Percentiles rank a stretch among this genome's conserved stretches.
Evolutionary conservation across 2,797 vertebrate species (phyloP).

Genomic region (Premnoplex brunnescens): DNA sequence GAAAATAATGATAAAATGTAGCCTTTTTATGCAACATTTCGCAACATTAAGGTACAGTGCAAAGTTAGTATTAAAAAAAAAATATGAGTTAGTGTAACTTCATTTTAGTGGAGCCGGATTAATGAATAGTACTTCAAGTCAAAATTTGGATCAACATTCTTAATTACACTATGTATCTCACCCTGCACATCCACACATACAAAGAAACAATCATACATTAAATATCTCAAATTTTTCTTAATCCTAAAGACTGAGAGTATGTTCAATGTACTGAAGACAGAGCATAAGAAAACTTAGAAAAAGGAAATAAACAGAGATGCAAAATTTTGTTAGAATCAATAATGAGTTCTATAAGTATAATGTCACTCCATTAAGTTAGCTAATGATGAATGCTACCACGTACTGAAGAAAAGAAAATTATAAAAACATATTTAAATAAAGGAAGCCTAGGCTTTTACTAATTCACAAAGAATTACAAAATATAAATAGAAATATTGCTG

Average conservation of each 20-base stretch:
- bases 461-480: not conserved
- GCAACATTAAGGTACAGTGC: not conserved
- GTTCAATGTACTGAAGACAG: not conserved
- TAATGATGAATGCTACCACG: not conserved
- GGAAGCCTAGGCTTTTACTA: not conserved
- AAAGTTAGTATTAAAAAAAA: not conserved
- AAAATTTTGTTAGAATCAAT: not conserved
- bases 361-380: not conserved
- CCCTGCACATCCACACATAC: rapidly evolving
- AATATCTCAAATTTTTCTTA: not conserved
- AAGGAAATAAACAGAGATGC: not conserved
- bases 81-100: not conserved
- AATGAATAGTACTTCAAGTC: not conserved
- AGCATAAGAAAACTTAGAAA: not conserved
- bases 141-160: not conserved
- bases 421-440: not conserved
- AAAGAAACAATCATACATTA: not conserved
- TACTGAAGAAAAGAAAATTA: not conserved
- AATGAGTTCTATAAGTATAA: not conserved
- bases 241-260: not conserved
- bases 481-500: not conserved
- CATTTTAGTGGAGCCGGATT: not conserved
- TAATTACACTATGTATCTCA: not conserved
- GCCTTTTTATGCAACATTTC: not conserved
- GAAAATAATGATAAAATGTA: not conserved